Percentiles rank a stretch among this genome's conserved stretches.
These are phyloP conservation scores for Zosterops lateralis DNA, from an alignment of 2,113 vertebrate species.

Conservation along the genomic window DNA sequence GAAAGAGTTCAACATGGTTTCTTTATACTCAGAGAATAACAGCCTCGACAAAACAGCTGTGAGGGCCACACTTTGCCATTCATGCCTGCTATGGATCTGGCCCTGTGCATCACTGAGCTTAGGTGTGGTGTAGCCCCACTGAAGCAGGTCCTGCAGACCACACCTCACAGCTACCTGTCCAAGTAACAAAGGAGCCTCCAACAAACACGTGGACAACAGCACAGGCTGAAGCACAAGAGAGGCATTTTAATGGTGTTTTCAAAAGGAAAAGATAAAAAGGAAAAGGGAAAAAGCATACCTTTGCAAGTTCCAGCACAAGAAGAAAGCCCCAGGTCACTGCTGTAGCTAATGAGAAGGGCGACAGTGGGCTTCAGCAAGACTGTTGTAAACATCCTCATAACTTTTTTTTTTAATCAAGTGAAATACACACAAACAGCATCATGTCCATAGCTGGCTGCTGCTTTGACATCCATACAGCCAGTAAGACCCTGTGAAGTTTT, in stretches of 20 bases:
- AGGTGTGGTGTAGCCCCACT: background rate
- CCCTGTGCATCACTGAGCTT: background rate
- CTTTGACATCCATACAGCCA: background rate
- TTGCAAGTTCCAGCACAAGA: background rate
- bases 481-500: background rate
- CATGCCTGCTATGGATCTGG: background rate
- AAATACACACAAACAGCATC: background rate
- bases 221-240: background rate
- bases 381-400: background rate
- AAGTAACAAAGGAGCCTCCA: background rate
- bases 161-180: background rate
- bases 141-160: background rate
- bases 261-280: background rate
- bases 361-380: background rate
- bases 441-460: background rate
- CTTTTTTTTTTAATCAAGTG: background rate
- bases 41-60: background rate
- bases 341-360: background rate
- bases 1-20: background rate
- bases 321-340: background rate
- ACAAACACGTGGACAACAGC: fast-evolving
- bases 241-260: background rate
- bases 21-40: background rate
- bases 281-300: background rate
- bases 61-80: background rate